Base-by-base conservation (phyloP, 64 coral and sea anemone genomes). In the Anthopleura sola region DNA sequence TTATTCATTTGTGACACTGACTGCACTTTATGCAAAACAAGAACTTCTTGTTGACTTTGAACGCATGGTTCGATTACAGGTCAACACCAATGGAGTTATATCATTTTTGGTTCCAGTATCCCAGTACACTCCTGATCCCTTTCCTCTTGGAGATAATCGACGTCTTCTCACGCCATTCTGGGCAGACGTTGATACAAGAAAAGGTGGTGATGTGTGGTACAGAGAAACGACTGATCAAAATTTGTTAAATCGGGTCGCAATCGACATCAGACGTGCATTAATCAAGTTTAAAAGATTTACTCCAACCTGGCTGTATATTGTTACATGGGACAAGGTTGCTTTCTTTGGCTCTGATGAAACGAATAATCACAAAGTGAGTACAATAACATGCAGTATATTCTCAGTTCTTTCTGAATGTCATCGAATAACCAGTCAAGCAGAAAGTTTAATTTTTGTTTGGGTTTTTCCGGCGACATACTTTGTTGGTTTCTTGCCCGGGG, bases 161-260 rank as follows among this genome's bases (percentile, higher is more conserved):
- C 92, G 83, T 37, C 78, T 94, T n/a, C 74, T 94, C 12, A 77
- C 92, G 3, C 88, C 92, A 54, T 94, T 94, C 34, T 94, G 92
- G 92, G 84, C 87, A 18, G 92, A 94, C 40, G 92, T 94, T 19
- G 77, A 94, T 38, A 94, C 88, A 26, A 78, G 6, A 29, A 68
- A 12, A 28, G 92, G 88, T 14, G 92, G 92, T 8, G 32, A 75
- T 11, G 92, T 94, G 21, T 94, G 85, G 62, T 94, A 90, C 80
- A 78, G 92, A 49, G 85, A 94, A 36, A 90, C 88, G 18, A 75
- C 80, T 11, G 85, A 94, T 10, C 51, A 16, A 11, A 8, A 17
- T 4, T 47, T 94, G n/a, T 88, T 90, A 19, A 10, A 90, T 57
- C 78, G 71, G 36, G 84, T 85, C 4, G 62, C 88, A 26, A 31